A percentile compares a stretch with the other conserved stretches of the same genome.
Conservation (phyloP, 2,888 invertebrate species). For the Pyrrhosoma nymphula region DNA sequence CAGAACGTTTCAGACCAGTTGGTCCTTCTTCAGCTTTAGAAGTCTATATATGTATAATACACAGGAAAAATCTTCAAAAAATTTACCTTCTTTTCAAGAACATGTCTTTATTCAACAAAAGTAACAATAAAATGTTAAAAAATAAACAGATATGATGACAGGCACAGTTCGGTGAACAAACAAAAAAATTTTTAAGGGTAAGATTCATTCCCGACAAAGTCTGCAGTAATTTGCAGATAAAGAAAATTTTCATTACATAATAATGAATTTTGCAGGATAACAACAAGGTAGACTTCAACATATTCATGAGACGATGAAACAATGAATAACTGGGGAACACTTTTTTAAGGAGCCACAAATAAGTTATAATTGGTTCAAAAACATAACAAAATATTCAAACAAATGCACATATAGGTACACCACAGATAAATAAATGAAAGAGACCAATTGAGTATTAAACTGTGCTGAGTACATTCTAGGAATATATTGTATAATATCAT, state of each 20-base stretch:
- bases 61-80: background rate
- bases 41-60: no score
- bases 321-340: background rate
- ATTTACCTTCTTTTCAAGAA: background rate
- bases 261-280: background rate
- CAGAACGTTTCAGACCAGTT: no score
- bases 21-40: no score
- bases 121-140: conserved; percentile 56
- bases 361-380: background rate
- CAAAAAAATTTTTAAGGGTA: background rate
- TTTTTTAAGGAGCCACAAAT: background rate
- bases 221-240: background rate
- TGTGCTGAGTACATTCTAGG: conserved; percentile 1
- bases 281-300: background rate
- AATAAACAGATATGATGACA: conserved; percentile 33
- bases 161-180: background rate
- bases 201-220: background rate
- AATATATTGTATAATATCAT: conserved; percentile 37
- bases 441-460: conserved; percentile 21
- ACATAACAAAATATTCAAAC: conserved; percentile 29
- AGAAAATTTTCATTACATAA: background rate
- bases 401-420: background rate
- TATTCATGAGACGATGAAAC: background rate
- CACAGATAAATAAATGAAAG: background rate
- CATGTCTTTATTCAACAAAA: conserved; percentile 45